A percentile compares a stretch with the other conserved stretches of the same genome.
Evolutionary conservation across 2,797 vertebrate species (phyloP).

Genomic region (Hafferia zeledoni): DNA sequence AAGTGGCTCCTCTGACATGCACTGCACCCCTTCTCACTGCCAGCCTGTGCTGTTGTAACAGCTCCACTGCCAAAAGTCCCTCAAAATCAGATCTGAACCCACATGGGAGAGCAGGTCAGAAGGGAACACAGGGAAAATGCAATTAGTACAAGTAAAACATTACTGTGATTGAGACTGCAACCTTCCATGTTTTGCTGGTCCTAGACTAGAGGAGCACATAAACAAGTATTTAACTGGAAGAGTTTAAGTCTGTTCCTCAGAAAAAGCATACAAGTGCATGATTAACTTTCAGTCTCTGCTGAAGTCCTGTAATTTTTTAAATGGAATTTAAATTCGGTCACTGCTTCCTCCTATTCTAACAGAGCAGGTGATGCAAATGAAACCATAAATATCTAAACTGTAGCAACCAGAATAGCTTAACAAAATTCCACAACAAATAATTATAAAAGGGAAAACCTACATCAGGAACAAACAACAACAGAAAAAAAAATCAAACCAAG

Average conservation of each 20-base stretch:
- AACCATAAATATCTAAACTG: slow-evolving; percentile 17
- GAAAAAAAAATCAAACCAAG: not conserved
- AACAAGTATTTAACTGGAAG: slow-evolving; percentile 19
- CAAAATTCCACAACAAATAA: slow-evolving; percentile 2
- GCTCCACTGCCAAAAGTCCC: not conserved
- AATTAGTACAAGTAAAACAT: slow-evolving; percentile 9
- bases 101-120: not conserved
- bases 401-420: slow-evolving; percentile 8
- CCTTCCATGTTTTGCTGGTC: not conserved
- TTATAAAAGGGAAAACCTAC: not conserved
- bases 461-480: not conserved
- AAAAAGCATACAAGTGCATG: not conserved
- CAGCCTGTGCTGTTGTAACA: not conserved
- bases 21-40: not conserved
- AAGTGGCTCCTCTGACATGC: not conserved
- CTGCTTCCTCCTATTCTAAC: not conserved
- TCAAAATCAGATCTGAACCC: not conserved
- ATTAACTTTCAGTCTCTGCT: slow-evolving; percentile 12
- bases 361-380: not conserved
- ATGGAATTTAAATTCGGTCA: not conserved
- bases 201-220: not conserved
- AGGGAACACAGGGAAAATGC: not conserved
- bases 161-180: not conserved
- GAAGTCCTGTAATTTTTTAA: not conserved
- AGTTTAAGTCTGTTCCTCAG: slow-evolving; percentile 5